A percentile compares a stretch with the other conserved stretches of the same genome.
Conservation (phyloP, 1,140 invertebrate genomes). For the Drosophila novamexicana region DNA sequence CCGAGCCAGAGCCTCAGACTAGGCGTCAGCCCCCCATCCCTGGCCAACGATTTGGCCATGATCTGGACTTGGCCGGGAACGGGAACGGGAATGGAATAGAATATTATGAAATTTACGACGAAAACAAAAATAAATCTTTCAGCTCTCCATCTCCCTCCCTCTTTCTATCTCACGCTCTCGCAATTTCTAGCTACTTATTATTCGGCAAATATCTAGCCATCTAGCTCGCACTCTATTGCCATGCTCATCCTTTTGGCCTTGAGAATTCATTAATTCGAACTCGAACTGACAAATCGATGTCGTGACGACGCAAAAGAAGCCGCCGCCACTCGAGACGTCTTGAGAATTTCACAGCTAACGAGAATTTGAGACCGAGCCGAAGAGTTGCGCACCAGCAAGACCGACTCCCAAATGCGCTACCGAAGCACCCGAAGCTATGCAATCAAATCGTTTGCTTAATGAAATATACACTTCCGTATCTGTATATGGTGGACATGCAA, state of each 20-base stretch:
- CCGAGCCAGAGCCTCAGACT: neutral
- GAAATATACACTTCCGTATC: constrained; percentile 8
- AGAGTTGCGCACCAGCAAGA: constrained; percentile 39
- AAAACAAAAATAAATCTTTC: constrained; percentile 74
- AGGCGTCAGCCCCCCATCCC: no score
- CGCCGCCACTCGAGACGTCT: constrained; percentile 60
- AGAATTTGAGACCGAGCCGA: constrained; percentile 1
- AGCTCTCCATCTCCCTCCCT: constrained; percentile 2
- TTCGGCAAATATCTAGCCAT: neutral
- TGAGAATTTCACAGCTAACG: constrained; percentile 55
- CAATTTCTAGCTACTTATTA: constrained; percentile 8
- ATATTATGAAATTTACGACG: constrained; percentile 70
- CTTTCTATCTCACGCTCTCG: constrained; percentile 3
- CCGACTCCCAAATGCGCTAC: constrained; percentile 46
- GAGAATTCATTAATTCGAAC: constrained; percentile 59
- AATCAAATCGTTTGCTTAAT: neutral
- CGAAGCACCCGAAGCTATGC: neutral
- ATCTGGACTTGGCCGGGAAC: constrained; percentile 24
- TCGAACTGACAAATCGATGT: constrained; percentile 31
- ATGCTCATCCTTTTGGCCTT: constrained; percentile 72
- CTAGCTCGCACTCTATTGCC: constrained; percentile 7
- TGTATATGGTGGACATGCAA: neutral
- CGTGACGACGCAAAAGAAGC: constrained; percentile 38
- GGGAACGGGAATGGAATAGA: constrained; percentile 34
- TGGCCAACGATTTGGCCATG: constrained; percentile 18